phyloP scores from a whole-genome alignment of 2,888 invertebrate genomes.

The Monoplex corrugatus region DNA sequence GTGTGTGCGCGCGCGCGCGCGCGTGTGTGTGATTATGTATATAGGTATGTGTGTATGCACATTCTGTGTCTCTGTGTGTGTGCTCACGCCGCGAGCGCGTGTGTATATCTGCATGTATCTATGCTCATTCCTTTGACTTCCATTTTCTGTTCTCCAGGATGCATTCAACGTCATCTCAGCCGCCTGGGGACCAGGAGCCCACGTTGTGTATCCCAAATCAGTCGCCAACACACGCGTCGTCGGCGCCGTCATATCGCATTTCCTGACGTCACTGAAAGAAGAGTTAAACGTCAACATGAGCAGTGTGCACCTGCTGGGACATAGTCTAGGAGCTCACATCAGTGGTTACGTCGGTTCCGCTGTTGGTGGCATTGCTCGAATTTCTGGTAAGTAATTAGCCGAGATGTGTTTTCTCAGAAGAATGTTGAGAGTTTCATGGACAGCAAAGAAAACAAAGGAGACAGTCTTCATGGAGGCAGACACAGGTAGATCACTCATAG shows the following conservation, averaged over 20 bases:
- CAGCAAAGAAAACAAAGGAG: too few relatives aligned
- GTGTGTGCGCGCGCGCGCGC: too few relatives aligned
- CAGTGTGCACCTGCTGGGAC: slow-evolving; percentile 85
- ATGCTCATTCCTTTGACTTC: background rate
- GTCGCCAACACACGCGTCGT: slow-evolving; percentile 79
- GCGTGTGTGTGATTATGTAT: background rate
- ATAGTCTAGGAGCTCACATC: slow-evolving; percentile 93
- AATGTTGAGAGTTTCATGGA: too few relatives aligned
- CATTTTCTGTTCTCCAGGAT: slow-evolving; percentile 51
- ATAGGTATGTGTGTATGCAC: background rate
- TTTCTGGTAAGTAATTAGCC: slow-evolving; percentile 73
- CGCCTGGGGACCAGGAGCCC: slow-evolving; percentile 68
- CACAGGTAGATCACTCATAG: too few relatives aligned
- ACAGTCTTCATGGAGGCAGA: too few relatives aligned
- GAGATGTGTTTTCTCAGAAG: too few relatives aligned
- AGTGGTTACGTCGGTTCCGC: slow-evolving; percentile 92
- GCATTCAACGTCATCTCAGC: slow-evolving; percentile 68
- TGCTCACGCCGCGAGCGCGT: background rate
- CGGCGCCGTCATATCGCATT: slow-evolving; percentile 75
- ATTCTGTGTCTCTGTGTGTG: too few relatives aligned
- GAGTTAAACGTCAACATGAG: slow-evolving; percentile 58
- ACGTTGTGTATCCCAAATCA: slow-evolving; percentile 75
- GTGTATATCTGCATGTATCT: background rate
- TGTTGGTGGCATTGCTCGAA: slow-evolving; percentile 72
- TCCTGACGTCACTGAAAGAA: slow-evolving; percentile 64